These are phyloP conservation scores for Hypothenemus hampei DNA, from an alignment of 1,140 invertebrate species.

Conservation along the genomic window DNA sequence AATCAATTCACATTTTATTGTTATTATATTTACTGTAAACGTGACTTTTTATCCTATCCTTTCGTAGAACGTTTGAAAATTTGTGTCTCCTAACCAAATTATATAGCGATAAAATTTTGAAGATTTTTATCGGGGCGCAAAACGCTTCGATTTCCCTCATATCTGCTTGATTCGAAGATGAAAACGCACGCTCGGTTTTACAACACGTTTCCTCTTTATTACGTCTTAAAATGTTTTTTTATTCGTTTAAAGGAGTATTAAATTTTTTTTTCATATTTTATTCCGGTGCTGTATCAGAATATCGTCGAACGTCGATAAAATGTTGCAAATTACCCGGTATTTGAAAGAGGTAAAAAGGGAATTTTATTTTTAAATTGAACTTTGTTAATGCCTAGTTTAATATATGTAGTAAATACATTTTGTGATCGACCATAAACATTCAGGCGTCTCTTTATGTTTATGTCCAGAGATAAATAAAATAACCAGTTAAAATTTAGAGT, in stretches of 20 bases:
- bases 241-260: constrained; percentile 19
- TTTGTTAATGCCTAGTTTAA: constrained; percentile 2
- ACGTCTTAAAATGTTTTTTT: constrained; percentile 20
- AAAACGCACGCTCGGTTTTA: constrained; percentile 16
- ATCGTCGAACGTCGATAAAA: constrained; percentile 16
- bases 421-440: not conserved
- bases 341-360: not conserved
- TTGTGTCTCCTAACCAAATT: constrained; percentile 37
- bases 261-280: constrained; percentile 24
- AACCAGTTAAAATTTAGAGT: not conserved
- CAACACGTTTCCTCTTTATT: constrained; percentile 22
- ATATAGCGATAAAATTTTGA: constrained; percentile 34
- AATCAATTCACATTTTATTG: constrained; percentile 45
- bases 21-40: constrained; percentile 44
- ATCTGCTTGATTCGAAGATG: constrained; percentile 21
- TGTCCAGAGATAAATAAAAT: not conserved
- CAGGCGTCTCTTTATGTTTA: not conserved
- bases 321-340: constrained; percentile 5
- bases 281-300: constrained; percentile 8
- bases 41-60: constrained; percentile 38
- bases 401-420: not conserved
- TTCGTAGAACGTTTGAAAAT: constrained; percentile 31
- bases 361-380: not conserved
- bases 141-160: constrained; percentile 23
- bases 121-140: constrained; percentile 27